A percentile compares a stretch with the other conserved stretches of the same genome.
Conservation (phyloP, 2,113 vertebrate species). For the Prolemur simus region DNA sequence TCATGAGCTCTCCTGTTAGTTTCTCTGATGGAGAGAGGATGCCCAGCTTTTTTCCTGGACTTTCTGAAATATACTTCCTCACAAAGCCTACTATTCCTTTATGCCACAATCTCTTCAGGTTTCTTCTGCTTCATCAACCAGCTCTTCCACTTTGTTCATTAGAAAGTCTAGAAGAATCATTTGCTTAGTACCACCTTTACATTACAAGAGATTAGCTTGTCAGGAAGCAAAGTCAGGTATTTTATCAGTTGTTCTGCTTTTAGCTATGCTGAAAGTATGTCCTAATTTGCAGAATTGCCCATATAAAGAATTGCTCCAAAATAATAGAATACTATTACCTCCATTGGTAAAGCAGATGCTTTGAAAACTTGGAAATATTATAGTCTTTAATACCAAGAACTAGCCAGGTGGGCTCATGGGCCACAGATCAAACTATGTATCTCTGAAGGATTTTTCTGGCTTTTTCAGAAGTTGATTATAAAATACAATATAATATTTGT, state of each 20-base stretch:
- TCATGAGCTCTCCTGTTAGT: background rate
- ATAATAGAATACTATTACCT: background rate
- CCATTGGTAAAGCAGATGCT: background rate
- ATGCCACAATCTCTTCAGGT: background rate
- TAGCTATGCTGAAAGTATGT: slow-evolving; percentile 22
- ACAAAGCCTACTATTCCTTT: background rate
- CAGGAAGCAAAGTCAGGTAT: background rate
- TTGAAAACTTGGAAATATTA: slow-evolving; percentile 26
- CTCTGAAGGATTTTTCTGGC: background rate
- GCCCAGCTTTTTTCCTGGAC: background rate
- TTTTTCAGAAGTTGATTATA: slow-evolving; percentile 40
- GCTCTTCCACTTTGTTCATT: background rate
- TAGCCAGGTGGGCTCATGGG: background rate
- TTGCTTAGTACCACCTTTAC: slow-evolving; percentile 20
- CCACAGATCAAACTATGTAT: background rate
- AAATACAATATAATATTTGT: background rate
- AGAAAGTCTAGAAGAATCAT: slow-evolving; percentile 25
- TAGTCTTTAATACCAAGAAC: slow-evolving; percentile 28
- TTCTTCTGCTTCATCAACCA: slow-evolving; percentile 6
- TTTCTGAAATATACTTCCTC: background rate
- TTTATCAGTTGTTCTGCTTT: slow-evolving; percentile 48
- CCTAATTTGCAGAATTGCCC: background rate
- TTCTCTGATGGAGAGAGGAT: background rate
- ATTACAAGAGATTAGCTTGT: background rate
- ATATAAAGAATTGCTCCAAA: slow-evolving; percentile 26